phyloP scores from a whole-genome alignment of 1,140 invertebrate species.

The Parapsyche elsis region DNA sequence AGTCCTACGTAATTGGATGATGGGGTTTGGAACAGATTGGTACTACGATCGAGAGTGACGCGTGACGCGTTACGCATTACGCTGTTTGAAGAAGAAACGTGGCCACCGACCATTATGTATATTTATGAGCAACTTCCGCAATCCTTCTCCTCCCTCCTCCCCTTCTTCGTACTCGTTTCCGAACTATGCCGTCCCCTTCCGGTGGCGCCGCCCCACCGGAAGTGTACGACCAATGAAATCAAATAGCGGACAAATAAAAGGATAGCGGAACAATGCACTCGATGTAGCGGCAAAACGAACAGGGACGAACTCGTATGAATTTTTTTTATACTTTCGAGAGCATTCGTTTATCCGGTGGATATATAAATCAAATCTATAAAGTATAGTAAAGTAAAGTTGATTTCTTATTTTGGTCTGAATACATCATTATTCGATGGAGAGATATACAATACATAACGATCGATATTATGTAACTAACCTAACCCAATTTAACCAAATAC shows the following conservation, averaged over 20 bases:
- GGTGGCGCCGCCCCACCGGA: slow-evolving; percentile 29
- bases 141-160: not conserved
- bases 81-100: too few species aligned
- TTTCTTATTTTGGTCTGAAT: too few species aligned
- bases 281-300: slow-evolving; percentile 43
- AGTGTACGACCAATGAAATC: slow-evolving; percentile 56
- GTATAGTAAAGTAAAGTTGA: too few species aligned
- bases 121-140: slow-evolving; percentile 44
- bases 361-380: too few species aligned
- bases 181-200: slow-evolving; percentile 1
- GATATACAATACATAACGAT: too few species aligned
- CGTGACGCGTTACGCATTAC: not conserved
- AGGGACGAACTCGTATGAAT: slow-evolving; percentile 13
- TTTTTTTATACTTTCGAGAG: not conserved
- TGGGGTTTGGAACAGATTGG: not conserved
- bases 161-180: too few species aligned
- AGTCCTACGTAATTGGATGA: too few species aligned
- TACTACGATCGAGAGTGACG: not conserved
- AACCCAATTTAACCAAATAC: too few species aligned
- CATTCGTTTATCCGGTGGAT: too few species aligned
- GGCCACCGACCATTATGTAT: slow-evolving; percentile 38
- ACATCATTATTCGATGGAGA: too few species aligned
- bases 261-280: slow-evolving; percentile 56
- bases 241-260: slow-evolving; percentile 57
- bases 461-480: too few species aligned